Evolutionary conservation across 2,888 invertebrate genomes (phyloP).

Genomic region (Tetragonula carbonaria): DNA sequence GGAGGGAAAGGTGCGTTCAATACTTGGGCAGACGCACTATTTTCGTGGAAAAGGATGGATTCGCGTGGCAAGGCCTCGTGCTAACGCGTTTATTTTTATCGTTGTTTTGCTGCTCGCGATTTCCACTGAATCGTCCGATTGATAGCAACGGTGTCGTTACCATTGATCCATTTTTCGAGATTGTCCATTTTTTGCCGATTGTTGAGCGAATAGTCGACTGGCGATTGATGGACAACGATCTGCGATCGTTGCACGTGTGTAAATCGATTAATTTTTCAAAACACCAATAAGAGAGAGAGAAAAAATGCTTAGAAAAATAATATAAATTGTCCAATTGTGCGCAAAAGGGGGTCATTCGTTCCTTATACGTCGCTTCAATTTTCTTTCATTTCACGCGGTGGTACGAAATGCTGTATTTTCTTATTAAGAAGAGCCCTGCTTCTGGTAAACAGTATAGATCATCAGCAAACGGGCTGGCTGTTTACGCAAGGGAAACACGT

Average conservation of each 20-base stretch:
- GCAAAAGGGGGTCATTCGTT: background rate
- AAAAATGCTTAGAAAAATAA: background rate
- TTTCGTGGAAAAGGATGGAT: background rate
- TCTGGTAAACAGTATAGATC: slow-evolving; percentile 10
- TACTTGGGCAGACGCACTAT: background rate
- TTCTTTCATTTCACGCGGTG: background rate
- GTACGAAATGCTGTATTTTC: background rate
- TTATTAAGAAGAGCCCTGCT: background rate
- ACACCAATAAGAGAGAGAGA: background rate
- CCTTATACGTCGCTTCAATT: background rate
- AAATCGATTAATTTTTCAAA: too few relatives aligned
- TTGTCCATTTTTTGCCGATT: slow-evolving; percentile 2
- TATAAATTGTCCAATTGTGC: too few relatives aligned
- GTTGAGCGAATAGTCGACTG: slow-evolving; percentile 33
- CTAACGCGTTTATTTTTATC: slow-evolving; percentile 28
- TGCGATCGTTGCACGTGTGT: background rate
- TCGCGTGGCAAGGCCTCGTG: slow-evolving; percentile 4
- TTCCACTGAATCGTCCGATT: background rate
- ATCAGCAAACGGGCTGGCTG: slow-evolving; percentile 10
- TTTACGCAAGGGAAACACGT: slow-evolving; percentile 5
- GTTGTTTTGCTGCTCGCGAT: slow-evolving; percentile 1
- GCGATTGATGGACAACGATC: background rate
- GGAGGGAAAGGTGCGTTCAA: background rate
- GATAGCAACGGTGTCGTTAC: background rate
- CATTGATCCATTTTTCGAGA: slow-evolving; percentile 28